Evolutionary conservation across 1,140 invertebrate species (phyloP), one percentile per base, ranked within the genome.

Genomic region (Penaeus japonicus): DNA sequence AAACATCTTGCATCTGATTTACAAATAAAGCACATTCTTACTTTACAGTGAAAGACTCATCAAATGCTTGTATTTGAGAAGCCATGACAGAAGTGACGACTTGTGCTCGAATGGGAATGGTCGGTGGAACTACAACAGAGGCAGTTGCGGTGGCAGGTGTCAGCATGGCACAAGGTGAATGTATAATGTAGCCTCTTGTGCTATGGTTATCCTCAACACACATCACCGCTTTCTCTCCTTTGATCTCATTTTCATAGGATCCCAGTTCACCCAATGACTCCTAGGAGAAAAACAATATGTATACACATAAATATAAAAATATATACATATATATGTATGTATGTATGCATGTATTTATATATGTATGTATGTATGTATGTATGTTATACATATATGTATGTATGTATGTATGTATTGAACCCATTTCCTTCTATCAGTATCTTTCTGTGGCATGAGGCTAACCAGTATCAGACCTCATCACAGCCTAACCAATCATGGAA

Each of bases 81-180:
- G 91, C 92, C 92, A 93, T 93, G 79, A 93, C 92, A 54, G 91
- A 91, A 24, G 93, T 93, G 30, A 93, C 93, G 12, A 83, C 90
- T 15, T 77, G 77, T 18, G 87, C 80, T 30, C 87, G 22, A 22
- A 88, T 77, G 35, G 84, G 30, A 22, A 88, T 77, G 27, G 84
- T 65, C 39, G 81, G 89, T 0, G 89, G 89, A 22, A 85, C 84
- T 27, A 85, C 78, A 10, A 85, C 62, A 22, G 87, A 84, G 24
- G 87, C 73, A 55, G 88, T 79, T 18, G 87, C 65, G 20, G 55
- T 35, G 10, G 73, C 32, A 1, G 82, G 59, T 18, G 70, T 24
- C n/a, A 55, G 84, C 30, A 77, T 57, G 30, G 70, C 54, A 55
- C 80, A 82, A n/a, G 80, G 30, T n/a, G 73, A 12, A 22, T 54